These are phyloP conservation scores for Calephelis virginiensis DNA, from an alignment of 1,140 invertebrate genomes.

Conservation along the genomic window DNA sequence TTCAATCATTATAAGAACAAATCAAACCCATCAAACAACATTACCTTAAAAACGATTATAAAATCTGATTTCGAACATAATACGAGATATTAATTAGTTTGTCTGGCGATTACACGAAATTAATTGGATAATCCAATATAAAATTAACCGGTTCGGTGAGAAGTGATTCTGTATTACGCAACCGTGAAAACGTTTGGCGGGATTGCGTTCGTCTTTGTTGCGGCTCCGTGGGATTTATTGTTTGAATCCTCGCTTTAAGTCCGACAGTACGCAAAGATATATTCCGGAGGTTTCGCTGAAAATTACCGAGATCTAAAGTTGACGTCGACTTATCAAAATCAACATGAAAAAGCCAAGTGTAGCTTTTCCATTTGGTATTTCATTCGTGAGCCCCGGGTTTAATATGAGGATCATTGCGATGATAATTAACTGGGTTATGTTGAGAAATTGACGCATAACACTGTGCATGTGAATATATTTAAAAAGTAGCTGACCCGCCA, in stretches of 20 bases:
- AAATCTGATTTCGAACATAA: slow-evolving; percentile 59
- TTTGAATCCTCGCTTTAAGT: slow-evolving; percentile 15
- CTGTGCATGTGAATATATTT: too few relatives aligned
- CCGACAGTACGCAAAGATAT: slow-evolving; percentile 20
- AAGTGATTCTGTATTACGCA: slow-evolving; percentile 40
- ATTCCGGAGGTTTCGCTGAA: slow-evolving; percentile 15
- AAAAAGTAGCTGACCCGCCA: too few relatives aligned
- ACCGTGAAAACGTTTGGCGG: slow-evolving; percentile 31
- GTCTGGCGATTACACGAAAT: slow-evolving; percentile 54
- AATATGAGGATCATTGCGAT: too few relatives aligned
- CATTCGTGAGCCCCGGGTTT: too few relatives aligned
- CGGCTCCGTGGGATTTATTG: slow-evolving; percentile 22
- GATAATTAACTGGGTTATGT: too few relatives aligned
- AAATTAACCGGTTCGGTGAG: slow-evolving; percentile 44
- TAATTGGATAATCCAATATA: slow-evolving; percentile 68
- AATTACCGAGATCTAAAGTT: slow-evolving; percentile 10
- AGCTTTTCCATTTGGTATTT: not conserved
- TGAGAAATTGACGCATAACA: too few relatives aligned
- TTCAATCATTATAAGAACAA: not conserved
- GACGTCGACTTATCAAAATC: slow-evolving; percentile 15
- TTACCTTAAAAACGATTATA: slow-evolving; percentile 42
- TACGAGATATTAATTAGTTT: slow-evolving; percentile 60
- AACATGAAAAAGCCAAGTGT: not conserved
- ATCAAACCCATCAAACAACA: slow-evolving; percentile 27
- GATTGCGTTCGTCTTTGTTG: slow-evolving; percentile 33